These are phyloP conservation scores for Saccopteryx leptura DNA, from an alignment of 2,113 vertebrate species.

Conservation along the genomic window DNA sequence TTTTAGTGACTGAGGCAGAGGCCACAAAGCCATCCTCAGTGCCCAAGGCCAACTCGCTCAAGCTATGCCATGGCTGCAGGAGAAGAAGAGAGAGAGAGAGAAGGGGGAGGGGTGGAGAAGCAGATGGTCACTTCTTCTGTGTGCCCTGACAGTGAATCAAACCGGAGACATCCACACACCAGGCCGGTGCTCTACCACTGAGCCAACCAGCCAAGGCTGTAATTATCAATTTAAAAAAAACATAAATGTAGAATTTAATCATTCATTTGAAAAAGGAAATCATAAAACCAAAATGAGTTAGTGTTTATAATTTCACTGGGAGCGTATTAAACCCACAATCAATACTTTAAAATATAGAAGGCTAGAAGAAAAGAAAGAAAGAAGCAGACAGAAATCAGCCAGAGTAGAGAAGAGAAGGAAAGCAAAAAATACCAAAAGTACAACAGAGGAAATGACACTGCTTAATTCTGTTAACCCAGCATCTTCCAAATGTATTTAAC, in stretches of 20 bases:
- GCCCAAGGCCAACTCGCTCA: too few relatives aligned
- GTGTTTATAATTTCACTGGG: constrained; percentile 50
- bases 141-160: too few relatives aligned
- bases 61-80: too few relatives aligned
- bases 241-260: constrained; percentile 45
- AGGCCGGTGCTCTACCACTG: too few relatives aligned
- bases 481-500: not conserved
- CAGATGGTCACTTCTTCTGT: too few relatives aligned
- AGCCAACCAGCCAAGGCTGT: not conserved
- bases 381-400: not conserved
- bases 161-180: too few relatives aligned
- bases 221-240: constrained; percentile 71
- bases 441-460: not conserved
- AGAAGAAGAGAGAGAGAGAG: too few relatives aligned
- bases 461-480: not conserved
- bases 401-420: not conserved
- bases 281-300: constrained; percentile 48
- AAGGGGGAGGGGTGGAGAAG: too few relatives aligned
- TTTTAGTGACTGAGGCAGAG: too few relatives aligned
- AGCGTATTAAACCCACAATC: not conserved
- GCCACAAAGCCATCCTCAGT: too few relatives aligned
- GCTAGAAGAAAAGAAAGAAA: not conserved
- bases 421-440: not conserved
- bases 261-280: constrained; percentile 67
- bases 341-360: not conserved